phyloP scores from a whole-genome alignment of 2,113 vertebrate genomes.

The Rhinoderma darwinii region DNA sequence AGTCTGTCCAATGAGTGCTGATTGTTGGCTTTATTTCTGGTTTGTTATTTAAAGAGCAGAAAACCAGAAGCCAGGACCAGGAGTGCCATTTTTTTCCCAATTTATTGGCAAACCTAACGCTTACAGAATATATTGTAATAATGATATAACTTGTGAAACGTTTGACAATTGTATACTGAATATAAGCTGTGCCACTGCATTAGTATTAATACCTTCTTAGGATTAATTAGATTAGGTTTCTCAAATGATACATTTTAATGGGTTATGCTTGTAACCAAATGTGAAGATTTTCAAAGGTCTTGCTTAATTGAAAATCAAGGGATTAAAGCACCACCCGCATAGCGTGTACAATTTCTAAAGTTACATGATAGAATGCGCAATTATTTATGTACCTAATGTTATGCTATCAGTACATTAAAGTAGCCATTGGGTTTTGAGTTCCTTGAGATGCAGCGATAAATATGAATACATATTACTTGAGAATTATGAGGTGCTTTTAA shows the following conservation, averaged over 20 bases:
- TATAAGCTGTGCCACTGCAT: background rate
- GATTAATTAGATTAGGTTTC: constrained; percentile 39
- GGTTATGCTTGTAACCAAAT: constrained; percentile 32
- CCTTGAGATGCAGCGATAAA: background rate
- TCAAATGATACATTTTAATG: constrained; percentile 42
- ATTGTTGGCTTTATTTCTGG: background rate
- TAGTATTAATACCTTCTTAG: constrained; percentile 34
- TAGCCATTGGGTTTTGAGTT: background rate
- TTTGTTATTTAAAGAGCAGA: background rate
- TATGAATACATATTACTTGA: background rate
- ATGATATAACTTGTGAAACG: background rate
- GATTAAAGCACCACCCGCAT: constrained; percentile 6
- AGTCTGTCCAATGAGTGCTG: background rate
- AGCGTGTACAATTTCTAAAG: background rate
- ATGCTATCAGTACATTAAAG: background rate
- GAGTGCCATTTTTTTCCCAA: background rate
- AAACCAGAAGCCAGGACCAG: background rate
- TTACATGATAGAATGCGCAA: constrained; percentile 18
- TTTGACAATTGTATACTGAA: background rate
- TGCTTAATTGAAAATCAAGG: constrained; percentile 16
- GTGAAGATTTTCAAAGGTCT: constrained; percentile 8
- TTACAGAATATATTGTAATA: background rate
- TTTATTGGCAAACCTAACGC: background rate
- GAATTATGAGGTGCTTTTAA: background rate
- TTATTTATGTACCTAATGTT: background rate